These are phyloP conservation scores for Pharmacophagus antenor DNA, from an alignment of 2,888 invertebrate species.

Conservation along the genomic window DNA sequence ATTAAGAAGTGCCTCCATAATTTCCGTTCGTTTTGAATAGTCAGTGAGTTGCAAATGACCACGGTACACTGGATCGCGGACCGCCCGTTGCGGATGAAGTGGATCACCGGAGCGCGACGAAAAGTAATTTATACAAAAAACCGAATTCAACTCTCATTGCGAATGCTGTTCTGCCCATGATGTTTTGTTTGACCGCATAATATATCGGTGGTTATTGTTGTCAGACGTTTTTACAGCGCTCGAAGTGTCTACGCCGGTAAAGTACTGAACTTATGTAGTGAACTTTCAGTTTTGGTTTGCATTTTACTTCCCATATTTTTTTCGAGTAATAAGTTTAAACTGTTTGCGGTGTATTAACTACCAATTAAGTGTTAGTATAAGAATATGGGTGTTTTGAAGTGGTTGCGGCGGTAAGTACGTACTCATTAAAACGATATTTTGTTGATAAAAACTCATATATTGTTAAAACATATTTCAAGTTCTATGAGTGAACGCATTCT, in stretches of 20 bases:
- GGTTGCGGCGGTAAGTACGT: slow-evolving; percentile 74
- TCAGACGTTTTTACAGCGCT: slow-evolving; percentile 67
- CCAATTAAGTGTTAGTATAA: slow-evolving; percentile 57
- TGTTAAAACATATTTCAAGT: background rate
- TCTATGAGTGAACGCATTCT: no score
- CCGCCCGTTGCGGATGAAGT: slow-evolving; percentile 65
- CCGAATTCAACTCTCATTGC: slow-evolving; percentile 76
- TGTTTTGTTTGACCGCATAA: slow-evolving; percentile 80
- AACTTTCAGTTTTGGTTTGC: slow-evolving; percentile 50
- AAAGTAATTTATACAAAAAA: slow-evolving; percentile 80
- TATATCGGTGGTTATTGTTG: slow-evolving; percentile 77
- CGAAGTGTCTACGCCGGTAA: slow-evolving; percentile 67
- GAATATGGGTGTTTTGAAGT: slow-evolving; percentile 77
- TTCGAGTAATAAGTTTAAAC: slow-evolving; percentile 37
- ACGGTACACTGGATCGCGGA: slow-evolving; percentile 47
- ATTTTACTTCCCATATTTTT: slow-evolving; percentile 39
- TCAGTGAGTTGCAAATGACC: slow-evolving; percentile 29
- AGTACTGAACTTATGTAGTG: slow-evolving; percentile 61
- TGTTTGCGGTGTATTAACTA: slow-evolving; percentile 34
- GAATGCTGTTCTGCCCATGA: slow-evolving; percentile 74
- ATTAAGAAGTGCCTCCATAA: slow-evolving; percentile 8
- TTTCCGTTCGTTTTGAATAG: slow-evolving; percentile 15
- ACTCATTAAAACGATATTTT: slow-evolving; percentile 15
- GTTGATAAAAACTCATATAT: background rate
- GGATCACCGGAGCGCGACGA: slow-evolving; percentile 77